These are phyloP conservation scores for Numida meleagris DNA, from an alignment of 2,113 vertebrate genomes.

Conservation along the genomic window DNA sequence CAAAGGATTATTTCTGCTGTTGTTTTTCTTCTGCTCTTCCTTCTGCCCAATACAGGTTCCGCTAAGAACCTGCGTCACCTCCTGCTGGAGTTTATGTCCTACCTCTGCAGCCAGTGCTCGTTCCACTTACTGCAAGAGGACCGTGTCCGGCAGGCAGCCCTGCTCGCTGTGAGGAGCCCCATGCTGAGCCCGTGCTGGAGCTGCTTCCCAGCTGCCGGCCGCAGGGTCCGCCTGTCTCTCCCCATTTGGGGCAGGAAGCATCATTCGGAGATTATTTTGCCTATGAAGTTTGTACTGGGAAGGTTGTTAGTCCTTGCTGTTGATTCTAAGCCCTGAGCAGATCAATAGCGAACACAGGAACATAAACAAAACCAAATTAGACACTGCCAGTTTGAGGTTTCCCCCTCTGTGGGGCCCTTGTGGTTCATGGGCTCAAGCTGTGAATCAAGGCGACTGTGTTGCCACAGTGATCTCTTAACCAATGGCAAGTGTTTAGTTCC, in stretches of 20 bases:
- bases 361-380: slow-evolving; percentile 66
- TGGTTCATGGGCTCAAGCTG: slow-evolving; percentile 55
- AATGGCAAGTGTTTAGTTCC: neutral
- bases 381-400: slow-evolving; percentile 66
- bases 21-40: slow-evolving; percentile 13
- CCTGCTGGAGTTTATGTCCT: fast-evolving
- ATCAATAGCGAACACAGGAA: slow-evolving; percentile 40
- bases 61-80: neutral
- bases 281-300: neutral
- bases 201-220: neutral
- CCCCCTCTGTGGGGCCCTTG: slow-evolving; percentile 48
- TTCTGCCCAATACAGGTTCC: neutral
- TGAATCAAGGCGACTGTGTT: slow-evolving; percentile 58
- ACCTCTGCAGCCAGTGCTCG: neutral
- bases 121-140: neutral
- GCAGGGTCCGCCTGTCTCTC: neutral
- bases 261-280: slow-evolving; percentile 11
- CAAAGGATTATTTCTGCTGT: neutral
- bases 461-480: slow-evolving; percentile 24
- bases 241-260: neutral
- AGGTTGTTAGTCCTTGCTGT: slow-evolving; percentile 5
- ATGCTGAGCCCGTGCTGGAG: neutral
- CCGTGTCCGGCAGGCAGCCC: neutral
- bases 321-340: neutral
- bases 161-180: neutral